These are phyloP conservation scores for Sarcophaga rosellei DNA, from an alignment of 2,888 invertebrate genomes.

Conservation along the genomic window DNA sequence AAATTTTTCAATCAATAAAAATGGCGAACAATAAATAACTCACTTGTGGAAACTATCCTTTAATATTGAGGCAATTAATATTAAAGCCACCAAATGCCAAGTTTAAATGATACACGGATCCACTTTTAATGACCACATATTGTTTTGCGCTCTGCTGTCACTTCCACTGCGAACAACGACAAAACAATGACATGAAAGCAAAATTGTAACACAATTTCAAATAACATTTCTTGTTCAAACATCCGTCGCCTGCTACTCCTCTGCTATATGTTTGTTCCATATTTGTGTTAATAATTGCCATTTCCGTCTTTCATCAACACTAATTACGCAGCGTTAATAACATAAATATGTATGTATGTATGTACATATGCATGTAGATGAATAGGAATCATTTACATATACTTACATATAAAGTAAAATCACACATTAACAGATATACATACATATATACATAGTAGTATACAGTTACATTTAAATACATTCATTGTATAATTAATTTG, in stretches of 20 bases:
- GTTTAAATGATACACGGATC: not conserved
- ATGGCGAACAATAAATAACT: no score
- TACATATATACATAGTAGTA: no score
- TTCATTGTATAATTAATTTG: constrained; percentile 37
- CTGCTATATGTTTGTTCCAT: constrained; percentile 43
- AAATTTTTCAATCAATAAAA: no score
- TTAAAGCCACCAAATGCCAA: not conserved
- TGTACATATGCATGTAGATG: not conserved
- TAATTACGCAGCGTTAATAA: constrained; percentile 62
- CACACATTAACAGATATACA: no score
- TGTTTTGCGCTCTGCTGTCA: not conserved
- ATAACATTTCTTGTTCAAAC: not conserved
- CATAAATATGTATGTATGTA: not conserved
- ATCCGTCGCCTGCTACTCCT: not conserved
- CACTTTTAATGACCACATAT: not conserved
- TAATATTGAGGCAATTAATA: not conserved
- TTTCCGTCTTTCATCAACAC: constrained; percentile 51
- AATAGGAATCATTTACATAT: not conserved
- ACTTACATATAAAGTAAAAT: no score
- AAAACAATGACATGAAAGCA: not conserved
- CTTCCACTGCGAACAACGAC: not conserved
- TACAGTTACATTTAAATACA: no score
- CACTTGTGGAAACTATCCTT: not conserved
- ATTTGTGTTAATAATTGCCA: constrained; percentile 55
- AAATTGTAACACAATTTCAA: not conserved